phyloP scores from a whole-genome alignment of 2,797 vertebrate genomes.

The Gadopsis marmoratus region DNA sequence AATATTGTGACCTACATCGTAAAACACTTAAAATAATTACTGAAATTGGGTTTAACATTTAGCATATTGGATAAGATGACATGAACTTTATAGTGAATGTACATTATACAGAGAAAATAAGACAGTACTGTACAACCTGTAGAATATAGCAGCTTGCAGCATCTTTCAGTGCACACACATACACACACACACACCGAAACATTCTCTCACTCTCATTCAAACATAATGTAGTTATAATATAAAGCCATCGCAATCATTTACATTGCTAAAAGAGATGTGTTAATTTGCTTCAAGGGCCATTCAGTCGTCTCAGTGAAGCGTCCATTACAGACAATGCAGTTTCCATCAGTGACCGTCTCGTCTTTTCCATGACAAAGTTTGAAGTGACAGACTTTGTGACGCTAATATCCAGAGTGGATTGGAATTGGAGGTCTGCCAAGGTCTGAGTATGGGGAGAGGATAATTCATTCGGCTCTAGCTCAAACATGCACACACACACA shows the following conservation, averaged over 20 bases:
- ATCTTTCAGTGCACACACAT: constrained; percentile 62
- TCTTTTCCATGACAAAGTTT: constrained; percentile 54
- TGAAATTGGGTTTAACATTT: constrained; percentile 57
- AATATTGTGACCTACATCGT: constrained; percentile 57
- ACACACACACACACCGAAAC: constrained; percentile 1
- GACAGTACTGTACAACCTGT: constrained; percentile 69
- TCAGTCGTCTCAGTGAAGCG: constrained; percentile 55
- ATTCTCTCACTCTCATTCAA: constrained; percentile 21
- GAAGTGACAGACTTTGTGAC: constrained; percentile 63
- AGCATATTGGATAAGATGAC: constrained; percentile 52
- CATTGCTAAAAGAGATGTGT: constrained; percentile 35
- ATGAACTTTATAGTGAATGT: constrained; percentile 40
- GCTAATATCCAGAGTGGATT: constrained; percentile 67
- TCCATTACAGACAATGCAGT: constrained; percentile 39
- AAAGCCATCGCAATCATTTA: constrained; percentile 39
- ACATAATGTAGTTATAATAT: constrained; percentile 38
- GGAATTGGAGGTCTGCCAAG: constrained; percentile 56
- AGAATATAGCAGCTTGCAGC: constrained; percentile 77
- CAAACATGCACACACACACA: constrained; percentile 18
- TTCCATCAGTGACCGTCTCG: constrained; percentile 27
- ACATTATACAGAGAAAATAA: constrained; percentile 57
- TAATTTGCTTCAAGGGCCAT: constrained; percentile 53
- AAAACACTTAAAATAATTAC: constrained; percentile 47
- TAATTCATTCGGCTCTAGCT: constrained; percentile 63
- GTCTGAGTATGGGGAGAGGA: constrained; percentile 54